phyloP scores from a whole-genome alignment of 2,113 vertebrate species.

The Numenius arquata region DNA sequence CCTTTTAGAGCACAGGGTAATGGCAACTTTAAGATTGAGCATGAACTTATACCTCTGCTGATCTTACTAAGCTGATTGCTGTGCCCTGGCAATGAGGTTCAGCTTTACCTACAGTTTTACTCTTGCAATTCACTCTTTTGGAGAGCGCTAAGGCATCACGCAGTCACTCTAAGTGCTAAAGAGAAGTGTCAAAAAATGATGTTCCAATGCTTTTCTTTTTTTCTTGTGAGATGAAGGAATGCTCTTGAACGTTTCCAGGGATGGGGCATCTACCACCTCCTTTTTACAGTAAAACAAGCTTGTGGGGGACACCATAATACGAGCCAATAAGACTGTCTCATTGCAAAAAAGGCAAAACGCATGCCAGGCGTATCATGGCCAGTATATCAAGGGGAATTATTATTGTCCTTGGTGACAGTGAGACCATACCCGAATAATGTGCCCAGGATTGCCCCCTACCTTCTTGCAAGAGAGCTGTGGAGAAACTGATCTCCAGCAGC shows the following conservation, averaged over 20 bases:
- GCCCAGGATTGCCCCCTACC: too few relatives aligned
- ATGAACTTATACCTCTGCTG: fast-evolving
- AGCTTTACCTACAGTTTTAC: background rate
- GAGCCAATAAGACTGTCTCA: background rate
- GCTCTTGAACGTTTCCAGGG: background rate
- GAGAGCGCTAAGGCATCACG: background rate
- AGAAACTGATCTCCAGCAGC: background rate
- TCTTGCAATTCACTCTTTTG: background rate
- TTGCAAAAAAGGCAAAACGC: background rate
- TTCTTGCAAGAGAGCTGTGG: background rate
- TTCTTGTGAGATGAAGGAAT: background rate
- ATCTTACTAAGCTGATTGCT: background rate
- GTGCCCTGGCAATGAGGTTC: background rate
- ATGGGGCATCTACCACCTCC: background rate
- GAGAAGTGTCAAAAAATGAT: background rate
- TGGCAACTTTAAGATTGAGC: background rate
- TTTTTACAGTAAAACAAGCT: background rate
- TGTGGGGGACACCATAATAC: background rate
- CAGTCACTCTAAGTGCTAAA: background rate
- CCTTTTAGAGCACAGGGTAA: background rate
- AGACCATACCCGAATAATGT: background rate
- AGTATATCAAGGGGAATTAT: background rate
- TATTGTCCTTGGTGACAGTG: background rate
- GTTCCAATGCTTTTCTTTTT: background rate
- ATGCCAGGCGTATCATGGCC: background rate